Evolutionary conservation across 92 coral and sea anemone genomes (phyloP), one percentile per base, ranked within the genome.

Genomic region (Phenganax subtilis): DNA sequence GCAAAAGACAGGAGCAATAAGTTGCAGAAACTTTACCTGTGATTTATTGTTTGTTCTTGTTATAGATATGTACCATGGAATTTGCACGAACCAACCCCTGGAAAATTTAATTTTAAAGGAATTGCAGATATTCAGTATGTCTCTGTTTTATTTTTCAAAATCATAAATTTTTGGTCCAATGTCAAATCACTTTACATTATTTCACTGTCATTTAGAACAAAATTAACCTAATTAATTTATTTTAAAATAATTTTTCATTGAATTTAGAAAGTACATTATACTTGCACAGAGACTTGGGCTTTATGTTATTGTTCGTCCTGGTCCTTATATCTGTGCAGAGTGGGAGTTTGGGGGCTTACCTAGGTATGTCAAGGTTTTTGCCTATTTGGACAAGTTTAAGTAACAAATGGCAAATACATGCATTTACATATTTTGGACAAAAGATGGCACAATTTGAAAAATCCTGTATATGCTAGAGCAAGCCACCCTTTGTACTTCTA

Each of bases 291-390:
- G 87, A 51, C 90, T 92, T 87, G 90, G 88, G 1, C 77, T 96
- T 51, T 89, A 86, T 82, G 99, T 96, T 16, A 96, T 96, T 72
- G 82, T 96, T 60, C 75, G 97, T 53, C 99, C 99, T 11, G 99
- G 99, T 16, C 99, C 99, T 7, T 96, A 89, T 72, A 92, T 96
- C 71, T 92, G 96, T 89, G 96, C 97, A 15, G 97, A 96, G 74
- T 88, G 97, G 97, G 99, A 96, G 51, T 85, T 92, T 51, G 99
- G 99, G 60, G 99, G 99, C 55, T 77, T 96, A 51, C 99, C 99
- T 11, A 96, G 99, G 99, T 94, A 75, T 56, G 29, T 1, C 73
- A 25, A 8, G 31, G 37, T 27, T 9, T 12, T 61, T 15, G 28
- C n/a, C n/a, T n/a, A n/a, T n/a, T n/a, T n/a, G n/a, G 25, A 61